A percentile compares a stretch with the other conserved stretches of the same genome.
Conservation (phyloP, 2,797 vertebrate species). For the Leuciscus waleckii region DNA sequence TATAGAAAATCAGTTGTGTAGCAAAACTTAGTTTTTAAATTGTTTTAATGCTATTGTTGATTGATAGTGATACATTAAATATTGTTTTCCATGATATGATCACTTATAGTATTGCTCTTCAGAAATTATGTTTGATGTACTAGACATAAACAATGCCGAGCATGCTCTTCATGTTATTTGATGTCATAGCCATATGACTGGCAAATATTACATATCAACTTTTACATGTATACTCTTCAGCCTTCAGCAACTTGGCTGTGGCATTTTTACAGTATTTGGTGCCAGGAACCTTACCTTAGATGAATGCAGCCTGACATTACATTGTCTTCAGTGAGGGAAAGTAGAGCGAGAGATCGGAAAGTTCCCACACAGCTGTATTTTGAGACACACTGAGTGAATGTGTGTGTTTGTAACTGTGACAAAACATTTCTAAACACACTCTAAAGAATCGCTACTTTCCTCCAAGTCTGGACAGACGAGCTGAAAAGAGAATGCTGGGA, state of each 20-base stretch:
- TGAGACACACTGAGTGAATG: background rate
- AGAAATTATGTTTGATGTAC: background rate
- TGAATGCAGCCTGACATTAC: background rate
- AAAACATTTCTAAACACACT: conserved; percentile 11
- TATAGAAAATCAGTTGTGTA: background rate
- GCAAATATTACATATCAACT: background rate
- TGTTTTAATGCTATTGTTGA: background rate
- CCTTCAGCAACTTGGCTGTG: background rate
- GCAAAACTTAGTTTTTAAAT: background rate
- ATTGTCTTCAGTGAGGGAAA: conserved; percentile 4
- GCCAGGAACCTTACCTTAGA: too few relatives aligned
- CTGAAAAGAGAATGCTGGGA: conserved; percentile 58
- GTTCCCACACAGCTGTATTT: conserved; percentile 8
- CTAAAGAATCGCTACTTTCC: conserved; percentile 13
- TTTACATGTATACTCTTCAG: background rate
- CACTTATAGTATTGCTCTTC: background rate
- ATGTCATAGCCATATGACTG: background rate
- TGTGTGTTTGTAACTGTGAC: conserved; percentile 10
- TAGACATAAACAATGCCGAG: background rate
- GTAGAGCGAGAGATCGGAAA: background rate
- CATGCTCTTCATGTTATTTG: background rate
- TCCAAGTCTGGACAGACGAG: conserved; percentile 64
- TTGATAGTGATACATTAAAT: background rate
- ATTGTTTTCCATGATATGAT: background rate
- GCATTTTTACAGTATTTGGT: background rate